A percentile compares a stretch with the other conserved stretches of the same genome.
phyloP scores from a whole-genome alignment of 35 echinoderm and acorn worm genomes.

The Chiridota heheva region DNA sequence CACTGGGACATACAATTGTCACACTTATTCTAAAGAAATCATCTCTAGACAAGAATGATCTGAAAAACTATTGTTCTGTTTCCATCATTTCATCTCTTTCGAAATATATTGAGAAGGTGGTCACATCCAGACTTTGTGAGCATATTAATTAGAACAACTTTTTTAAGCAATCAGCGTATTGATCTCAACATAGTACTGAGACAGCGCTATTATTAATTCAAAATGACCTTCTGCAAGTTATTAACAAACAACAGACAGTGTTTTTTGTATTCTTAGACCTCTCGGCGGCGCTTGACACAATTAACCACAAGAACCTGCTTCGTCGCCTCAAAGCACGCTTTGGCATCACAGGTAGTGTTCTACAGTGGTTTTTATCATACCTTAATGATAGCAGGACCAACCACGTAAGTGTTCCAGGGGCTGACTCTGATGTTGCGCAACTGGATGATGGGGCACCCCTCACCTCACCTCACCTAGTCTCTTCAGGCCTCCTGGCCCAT shows the following conservation, averaged over 20 bases:
- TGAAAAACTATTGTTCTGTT: conserved; percentile 52
- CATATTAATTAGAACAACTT: conserved; percentile 19
- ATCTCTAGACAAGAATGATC: conserved; percentile 24
- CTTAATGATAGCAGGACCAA: neutral
- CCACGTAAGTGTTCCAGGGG: too few relatives aligned
- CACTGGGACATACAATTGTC: conserved; percentile 12
- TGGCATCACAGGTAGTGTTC: conserved; percentile 39
- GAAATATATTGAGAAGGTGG: conserved; percentile 37
- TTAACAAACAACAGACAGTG: conserved; percentile 30
- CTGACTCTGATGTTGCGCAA: too few relatives aligned
- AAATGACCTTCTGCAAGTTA: conserved; percentile 58
- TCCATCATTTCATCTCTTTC: conserved; percentile 44
- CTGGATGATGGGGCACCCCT: too few relatives aligned
- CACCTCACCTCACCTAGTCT: too few relatives aligned
- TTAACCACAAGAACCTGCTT: conserved; percentile 45
- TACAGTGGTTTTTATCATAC: conserved; percentile 69
- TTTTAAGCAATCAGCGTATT: conserved; percentile 54
- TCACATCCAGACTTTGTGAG: neutral
- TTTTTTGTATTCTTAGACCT: conserved; percentile 45
- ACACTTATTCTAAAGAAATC: conserved; percentile 59
- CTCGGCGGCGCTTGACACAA: conserved; percentile 48
- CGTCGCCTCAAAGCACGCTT: conserved; percentile 14
- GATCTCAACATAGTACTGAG: conserved; percentile 48
- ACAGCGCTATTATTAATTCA: conserved; percentile 52
- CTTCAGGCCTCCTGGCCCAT: too few relatives aligned